These are phyloP conservation scores for Cherax destructor DNA, from an alignment of 1,140 invertebrate species.

Conservation along the genomic window DNA sequence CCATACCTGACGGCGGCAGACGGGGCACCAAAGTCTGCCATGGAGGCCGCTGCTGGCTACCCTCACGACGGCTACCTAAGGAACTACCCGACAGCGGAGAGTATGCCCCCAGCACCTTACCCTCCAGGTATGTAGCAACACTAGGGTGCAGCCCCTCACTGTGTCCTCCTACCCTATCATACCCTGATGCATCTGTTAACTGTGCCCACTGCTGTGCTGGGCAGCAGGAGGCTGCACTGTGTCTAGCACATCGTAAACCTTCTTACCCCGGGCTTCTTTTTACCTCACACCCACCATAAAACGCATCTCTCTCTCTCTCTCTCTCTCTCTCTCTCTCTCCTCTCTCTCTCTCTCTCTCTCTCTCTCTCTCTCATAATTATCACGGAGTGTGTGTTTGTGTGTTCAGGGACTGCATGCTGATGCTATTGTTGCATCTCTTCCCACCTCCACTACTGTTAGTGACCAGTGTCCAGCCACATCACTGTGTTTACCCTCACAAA, in stretches of 20 bases:
- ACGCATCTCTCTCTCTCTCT: background rate
- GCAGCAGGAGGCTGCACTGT: background rate
- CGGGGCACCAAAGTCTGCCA: conserved; percentile 78
- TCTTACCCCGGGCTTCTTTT: conserved; percentile 17
- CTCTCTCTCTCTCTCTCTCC: no score
- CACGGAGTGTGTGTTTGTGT: no score
- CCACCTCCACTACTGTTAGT: no score
- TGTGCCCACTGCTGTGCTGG: conserved; percentile 11
- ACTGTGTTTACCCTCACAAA: no score
- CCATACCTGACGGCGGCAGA: conserved; percentile 77
- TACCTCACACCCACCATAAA: conserved; percentile 21
- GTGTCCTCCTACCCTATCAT: background rate
- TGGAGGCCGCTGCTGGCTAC: conserved; percentile 82
- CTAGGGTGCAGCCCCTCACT: background rate
- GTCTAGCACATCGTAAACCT: conserved; percentile 25
- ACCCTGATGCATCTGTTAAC: background rate
- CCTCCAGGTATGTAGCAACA: conserved; percentile 82
- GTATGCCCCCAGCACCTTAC: conserved; percentile 86
- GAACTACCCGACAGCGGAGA: conserved; percentile 84
- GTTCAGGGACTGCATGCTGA: no score
- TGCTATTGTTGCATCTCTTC: no score
- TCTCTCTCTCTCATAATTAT: no score
- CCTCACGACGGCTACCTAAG: conserved; percentile 86
- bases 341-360: no score
- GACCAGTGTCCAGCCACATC: no score